These are phyloP conservation scores for Manduca sexta DNA, from an alignment of 1,140 invertebrate genomes.

Conservation along the genomic window DNA sequence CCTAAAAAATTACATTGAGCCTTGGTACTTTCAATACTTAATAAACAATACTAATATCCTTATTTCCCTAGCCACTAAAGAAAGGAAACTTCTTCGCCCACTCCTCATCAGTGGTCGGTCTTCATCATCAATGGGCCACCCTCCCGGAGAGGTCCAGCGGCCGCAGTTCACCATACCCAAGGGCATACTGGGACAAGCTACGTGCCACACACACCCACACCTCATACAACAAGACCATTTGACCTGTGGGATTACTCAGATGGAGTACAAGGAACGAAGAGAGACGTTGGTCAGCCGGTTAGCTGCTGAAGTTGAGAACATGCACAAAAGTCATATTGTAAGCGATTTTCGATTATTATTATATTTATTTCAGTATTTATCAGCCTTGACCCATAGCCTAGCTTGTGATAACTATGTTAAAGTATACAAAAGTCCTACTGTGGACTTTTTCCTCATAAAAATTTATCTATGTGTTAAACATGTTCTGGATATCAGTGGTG, in stretches of 20 bases:
- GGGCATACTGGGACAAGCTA: constrained; percentile 83
- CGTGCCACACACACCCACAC: constrained; percentile 84
- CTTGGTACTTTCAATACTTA: too few species aligned
- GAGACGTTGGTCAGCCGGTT: constrained; percentile 77
- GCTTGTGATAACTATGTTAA: background rate
- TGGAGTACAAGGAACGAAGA: constrained; percentile 83
- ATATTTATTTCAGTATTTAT: background rate
- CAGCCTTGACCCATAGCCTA: too few species aligned
- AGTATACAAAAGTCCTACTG: too few species aligned
- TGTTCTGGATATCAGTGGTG: too few species aligned
- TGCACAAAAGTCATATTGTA: constrained; percentile 57
- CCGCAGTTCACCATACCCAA: constrained; percentile 40
- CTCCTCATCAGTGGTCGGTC: constrained; percentile 40
- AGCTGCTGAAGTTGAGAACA: constrained; percentile 34
- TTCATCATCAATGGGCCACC: constrained; percentile 74
- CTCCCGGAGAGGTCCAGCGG: constrained; percentile 26
- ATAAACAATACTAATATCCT: too few species aligned
- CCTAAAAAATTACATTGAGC: too few species aligned
- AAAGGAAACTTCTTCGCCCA: background rate
- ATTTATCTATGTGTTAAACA: too few species aligned
- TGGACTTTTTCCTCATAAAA: too few species aligned
- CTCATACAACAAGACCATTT: constrained; percentile 82
- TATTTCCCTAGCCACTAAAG: constrained; percentile 15
- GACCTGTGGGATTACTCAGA: constrained; percentile 82
- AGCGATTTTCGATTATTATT: too few species aligned